Base-by-base conservation (phyloP, 2,888 invertebrate species). In the Bellardia bayeri region DNA sequence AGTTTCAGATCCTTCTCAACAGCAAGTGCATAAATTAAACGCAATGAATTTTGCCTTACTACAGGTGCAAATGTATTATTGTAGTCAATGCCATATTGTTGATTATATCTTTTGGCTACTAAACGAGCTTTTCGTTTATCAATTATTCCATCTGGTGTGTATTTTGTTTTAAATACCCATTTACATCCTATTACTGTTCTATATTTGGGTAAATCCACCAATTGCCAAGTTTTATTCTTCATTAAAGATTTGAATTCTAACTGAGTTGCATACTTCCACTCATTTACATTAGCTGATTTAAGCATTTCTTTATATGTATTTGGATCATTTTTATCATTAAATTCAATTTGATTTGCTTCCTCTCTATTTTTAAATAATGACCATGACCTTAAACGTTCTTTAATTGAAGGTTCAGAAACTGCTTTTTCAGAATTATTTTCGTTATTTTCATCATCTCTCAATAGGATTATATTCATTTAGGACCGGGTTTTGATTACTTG, bases 291-390 rank as follows among this genome's bases (percentile, higher is more conserved):
- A 2, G 13, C n/a, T 54, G 54, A n/a, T n/a, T 54, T 54, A 3
- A 54, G n/a, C 54, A 54, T 54, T 54, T 54, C 54, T n/a, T 54
- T 54, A n/a, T 54, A 54, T 3, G n/a, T 54, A n/a, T 54, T 54
- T 7, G 40, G 40, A 40, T 54, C n/a, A 54, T n/a, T n/a, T 6
- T 54, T 14, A 6, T 54, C 6, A 6, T 6, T 54, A n/a, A 6
- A 54, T 0, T 6, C 54, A 56, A 6, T 23, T 16, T 16, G 23
- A 56, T 23, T 23, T 23, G 56, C 56, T 56, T 56, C 56, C 16
- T 6, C 23, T 16, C 23, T 56, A 2, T 23, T 56, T 56, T 56
- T 56, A 23, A 56, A 56, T 23, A 56, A 9, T 7, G 56, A 16
- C 16, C 56, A 56, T 23, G 23, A 56, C 9, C 56, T 56, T 16